Conservation (phyloP, 2,888 invertebrate genomes). For the Chymomyza caudatula region DNA sequence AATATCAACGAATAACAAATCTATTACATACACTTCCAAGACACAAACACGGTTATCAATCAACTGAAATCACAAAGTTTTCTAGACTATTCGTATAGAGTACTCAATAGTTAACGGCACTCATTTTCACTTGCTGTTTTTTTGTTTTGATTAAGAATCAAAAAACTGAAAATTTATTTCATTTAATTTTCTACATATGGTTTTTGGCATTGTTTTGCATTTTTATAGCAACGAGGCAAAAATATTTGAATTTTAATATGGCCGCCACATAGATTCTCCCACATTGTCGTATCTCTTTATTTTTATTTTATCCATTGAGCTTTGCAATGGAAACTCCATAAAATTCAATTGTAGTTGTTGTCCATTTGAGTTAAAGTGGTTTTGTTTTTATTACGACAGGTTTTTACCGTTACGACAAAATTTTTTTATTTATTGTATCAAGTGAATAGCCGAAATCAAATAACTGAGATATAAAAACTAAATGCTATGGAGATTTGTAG, state of each 20-base stretch:
- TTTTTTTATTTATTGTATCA: too few relatives aligned
- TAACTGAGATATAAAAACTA: conserved; percentile 38
- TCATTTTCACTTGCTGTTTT: neutral
- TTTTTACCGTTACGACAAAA: too few relatives aligned
- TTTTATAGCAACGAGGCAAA: conserved; percentile 32
- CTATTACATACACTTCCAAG: too few relatives aligned
- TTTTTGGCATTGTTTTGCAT: neutral
- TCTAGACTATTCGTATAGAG: too few relatives aligned
- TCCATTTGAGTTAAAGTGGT: conserved; percentile 18
- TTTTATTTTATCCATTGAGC: too few relatives aligned
- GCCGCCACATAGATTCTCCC: conserved; percentile 26
- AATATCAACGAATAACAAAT: too few relatives aligned
- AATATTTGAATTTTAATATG: conserved; percentile 64
- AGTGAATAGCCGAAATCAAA: conserved; percentile 28
- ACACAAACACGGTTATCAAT: too few relatives aligned
- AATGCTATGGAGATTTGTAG: conserved; percentile 44
- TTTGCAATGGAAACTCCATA: too few relatives aligned
- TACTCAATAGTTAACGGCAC: too few relatives aligned
- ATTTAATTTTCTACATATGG: conserved; percentile 49
- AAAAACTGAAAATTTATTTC: conserved; percentile 52
- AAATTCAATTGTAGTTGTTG: conserved; percentile 49
- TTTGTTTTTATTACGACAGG: too few relatives aligned
- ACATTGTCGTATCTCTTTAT: conserved; percentile 26
- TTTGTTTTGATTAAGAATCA: conserved; percentile 58
- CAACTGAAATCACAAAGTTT: too few relatives aligned